Percentiles rank a stretch among this genome's conserved stretches.
Evolutionary conservation across 2,113 vertebrate species (phyloP).

Genomic region (Leptobrachium ailaonicum): DNA sequence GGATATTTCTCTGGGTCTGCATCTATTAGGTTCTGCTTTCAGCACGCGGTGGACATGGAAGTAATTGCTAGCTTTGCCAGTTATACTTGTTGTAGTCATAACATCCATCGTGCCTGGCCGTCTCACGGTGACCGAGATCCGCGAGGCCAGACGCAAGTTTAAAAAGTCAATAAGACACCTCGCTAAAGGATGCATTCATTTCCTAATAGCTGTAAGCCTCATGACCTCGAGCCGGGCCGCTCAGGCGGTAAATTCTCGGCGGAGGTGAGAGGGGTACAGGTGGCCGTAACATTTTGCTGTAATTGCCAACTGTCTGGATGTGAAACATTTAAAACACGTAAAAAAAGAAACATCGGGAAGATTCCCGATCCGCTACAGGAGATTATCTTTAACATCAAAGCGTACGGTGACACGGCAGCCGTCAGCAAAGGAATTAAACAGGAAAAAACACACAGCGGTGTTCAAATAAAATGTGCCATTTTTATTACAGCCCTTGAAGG

Average conservation of each 20-base stretch:
- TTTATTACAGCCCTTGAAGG: too few species aligned
- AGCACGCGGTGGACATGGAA: background rate
- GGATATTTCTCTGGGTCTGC: too few species aligned
- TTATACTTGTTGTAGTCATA: background rate
- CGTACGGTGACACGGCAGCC: too few species aligned
- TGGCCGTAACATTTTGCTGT: slow-evolving; percentile 5
- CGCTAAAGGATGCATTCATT: background rate
- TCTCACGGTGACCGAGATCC: background rate
- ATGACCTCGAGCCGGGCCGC: background rate
- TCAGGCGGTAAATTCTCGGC: background rate
- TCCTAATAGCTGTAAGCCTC: background rate
- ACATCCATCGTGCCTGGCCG: background rate
- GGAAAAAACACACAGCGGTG: too few species aligned
- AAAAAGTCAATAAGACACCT: background rate
- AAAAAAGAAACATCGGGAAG: too few species aligned
- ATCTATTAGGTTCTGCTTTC: background rate
- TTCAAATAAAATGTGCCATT: too few species aligned
- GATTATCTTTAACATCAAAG: too few species aligned
- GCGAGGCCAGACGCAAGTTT: background rate
- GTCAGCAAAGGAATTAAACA: too few species aligned
- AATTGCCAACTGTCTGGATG: slow-evolving; percentile 9
- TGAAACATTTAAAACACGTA: too few species aligned
- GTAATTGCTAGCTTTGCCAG: background rate
- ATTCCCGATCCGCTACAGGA: too few species aligned
- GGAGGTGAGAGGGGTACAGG: background rate